Conservation (phyloP, 2,888 invertebrate genomes). For the Anticlea derivata region DNA sequence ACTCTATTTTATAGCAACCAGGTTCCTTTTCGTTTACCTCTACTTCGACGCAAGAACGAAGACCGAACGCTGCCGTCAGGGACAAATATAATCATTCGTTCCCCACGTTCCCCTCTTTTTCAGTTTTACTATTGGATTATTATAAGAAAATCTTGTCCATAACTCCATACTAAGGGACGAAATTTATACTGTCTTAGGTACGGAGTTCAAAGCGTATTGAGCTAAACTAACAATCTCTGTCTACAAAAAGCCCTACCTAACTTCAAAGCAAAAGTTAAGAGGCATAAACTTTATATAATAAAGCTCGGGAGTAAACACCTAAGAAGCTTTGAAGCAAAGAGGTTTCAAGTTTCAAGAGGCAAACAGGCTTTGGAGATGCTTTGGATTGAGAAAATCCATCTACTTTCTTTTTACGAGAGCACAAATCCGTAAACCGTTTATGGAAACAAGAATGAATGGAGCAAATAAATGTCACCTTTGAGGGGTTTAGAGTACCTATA, state of each 20-base stretch:
- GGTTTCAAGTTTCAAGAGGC: slow-evolving; percentile 24
- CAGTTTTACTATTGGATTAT: too few species aligned
- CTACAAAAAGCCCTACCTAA: too few species aligned
- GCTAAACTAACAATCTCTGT: too few species aligned
- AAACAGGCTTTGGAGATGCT: slow-evolving; percentile 18
- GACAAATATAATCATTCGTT: too few species aligned
- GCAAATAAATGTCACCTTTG: not conserved
- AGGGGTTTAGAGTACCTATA: too few species aligned
- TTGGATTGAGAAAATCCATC: slow-evolving; percentile 14
- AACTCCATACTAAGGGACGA: too few species aligned
- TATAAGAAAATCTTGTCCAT: too few species aligned
- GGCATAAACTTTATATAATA: slow-evolving; percentile 10
- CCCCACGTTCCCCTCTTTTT: too few species aligned
- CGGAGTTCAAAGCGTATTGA: too few species aligned
- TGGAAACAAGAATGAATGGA: slow-evolving; percentile 2
- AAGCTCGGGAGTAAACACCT: not conserved
- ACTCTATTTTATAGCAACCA: not conserved
- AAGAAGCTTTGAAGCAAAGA: slow-evolving; percentile 23
- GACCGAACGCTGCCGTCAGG: too few species aligned
- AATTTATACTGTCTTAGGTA: too few species aligned
- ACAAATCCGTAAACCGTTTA: slow-evolving; percentile 5
- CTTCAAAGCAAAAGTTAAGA: not conserved
- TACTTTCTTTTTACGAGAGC: slow-evolving; percentile 16
- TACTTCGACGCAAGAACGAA: too few species aligned
- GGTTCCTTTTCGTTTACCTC: not conserved